Evolutionary conservation across 2,797 vertebrate genomes (phyloP), one percentile per base, ranked within the genome.

Genomic region (Pseudomugil gertrudae): DNA sequence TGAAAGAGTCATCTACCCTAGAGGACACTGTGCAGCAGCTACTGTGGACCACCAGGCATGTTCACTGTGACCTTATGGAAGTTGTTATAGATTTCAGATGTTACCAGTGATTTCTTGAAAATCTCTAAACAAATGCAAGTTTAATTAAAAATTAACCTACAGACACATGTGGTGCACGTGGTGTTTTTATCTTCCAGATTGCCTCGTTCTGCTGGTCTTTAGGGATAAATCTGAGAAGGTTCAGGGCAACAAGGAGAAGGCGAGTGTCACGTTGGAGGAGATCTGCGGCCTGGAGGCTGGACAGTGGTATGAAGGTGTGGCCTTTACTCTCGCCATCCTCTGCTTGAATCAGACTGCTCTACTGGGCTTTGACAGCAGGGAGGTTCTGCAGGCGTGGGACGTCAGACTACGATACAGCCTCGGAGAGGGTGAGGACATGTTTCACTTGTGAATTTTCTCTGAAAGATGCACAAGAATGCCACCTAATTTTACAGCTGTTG

Each of bases 241-340:
- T 1, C 94, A 94, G 74, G 95, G 96, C 55, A 91, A 92, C 45
- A 95, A 93, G 86, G 96, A 97, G 84, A 92, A 93, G 63, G 94
- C 87, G 91, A 94, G 95, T 38, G 59, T 98, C 84, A 96, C 93
- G 48, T 90, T 99, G 93, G 96, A 98, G 91, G 95, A 96, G 88
- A 96, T 98, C 92, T 99, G 96, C 2, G 98, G 97, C 32, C 91
- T 99, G 87, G 96, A 98, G 73, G 91, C 90, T 0, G 95, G 95
- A 60, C 94, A 94, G 64, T 90, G 92, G 60, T 94, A 93, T 0
- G 97, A 99, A 78, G 96, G 96, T 0, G 92, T 95, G 76, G 89
- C 86, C 54, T 96, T 95, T 47, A 94, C 95, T 0, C 93, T 99
- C 2, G 92, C 95, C 57, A 89, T 99, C 76, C 75, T 98, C 83